Conservation (phyloP, 92 coral and sea anemone species). For the Parazoanthus swiftii region DNA sequence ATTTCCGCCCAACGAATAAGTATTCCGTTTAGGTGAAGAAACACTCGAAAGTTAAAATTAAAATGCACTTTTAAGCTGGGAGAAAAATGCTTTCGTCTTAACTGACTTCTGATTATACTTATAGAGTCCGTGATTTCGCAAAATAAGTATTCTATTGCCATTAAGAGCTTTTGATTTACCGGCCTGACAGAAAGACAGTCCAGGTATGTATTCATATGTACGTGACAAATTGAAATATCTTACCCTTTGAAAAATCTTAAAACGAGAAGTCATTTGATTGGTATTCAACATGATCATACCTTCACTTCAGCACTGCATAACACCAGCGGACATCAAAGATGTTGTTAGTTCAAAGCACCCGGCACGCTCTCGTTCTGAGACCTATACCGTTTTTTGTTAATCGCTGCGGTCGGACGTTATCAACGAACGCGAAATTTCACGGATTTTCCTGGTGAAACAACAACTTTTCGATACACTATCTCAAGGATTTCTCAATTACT, state of each 20-base stretch:
- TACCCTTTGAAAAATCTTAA: background rate
- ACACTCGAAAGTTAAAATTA: background rate
- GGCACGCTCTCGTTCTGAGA: background rate
- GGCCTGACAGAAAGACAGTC: background rate
- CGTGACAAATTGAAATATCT: background rate
- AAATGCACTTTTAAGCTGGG: background rate
- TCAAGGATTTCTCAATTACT: background rate
- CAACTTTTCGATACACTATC: background rate
- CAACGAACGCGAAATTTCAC: background rate
- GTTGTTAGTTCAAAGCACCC: background rate
- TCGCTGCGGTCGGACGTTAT: background rate
- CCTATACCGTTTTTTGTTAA: background rate
- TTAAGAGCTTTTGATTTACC: constrained; percentile 1
- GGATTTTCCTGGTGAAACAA: background rate
- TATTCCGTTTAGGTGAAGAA: background rate
- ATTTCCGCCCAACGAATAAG: background rate
- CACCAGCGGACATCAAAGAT: background rate
- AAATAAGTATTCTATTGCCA: background rate
- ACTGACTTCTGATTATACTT: background rate
- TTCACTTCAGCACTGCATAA: background rate
- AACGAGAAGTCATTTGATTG: background rate
- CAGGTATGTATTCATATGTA: background rate
- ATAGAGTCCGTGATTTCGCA: background rate
- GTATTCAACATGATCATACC: constrained; percentile 13
- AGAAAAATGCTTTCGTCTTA: background rate